phyloP scores from a whole-genome alignment of 2,888 invertebrate genomes.

The Latrodectus elegans region DNA sequence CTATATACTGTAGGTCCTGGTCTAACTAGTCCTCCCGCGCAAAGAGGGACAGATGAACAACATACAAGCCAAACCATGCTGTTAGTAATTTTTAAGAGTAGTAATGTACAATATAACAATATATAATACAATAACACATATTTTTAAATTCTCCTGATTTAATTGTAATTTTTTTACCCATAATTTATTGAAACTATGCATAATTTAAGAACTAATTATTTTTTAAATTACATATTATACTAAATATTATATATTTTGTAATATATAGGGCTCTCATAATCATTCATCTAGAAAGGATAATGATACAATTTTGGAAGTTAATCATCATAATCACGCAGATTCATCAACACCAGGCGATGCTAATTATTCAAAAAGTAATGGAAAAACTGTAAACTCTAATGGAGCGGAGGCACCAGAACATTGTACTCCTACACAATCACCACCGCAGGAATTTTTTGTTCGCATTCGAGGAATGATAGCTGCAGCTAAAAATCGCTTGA shows the following conservation, averaged over 20 bases:
- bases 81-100: too few relatives aligned
- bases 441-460: constrained; percentile 59
- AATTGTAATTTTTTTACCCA: too few relatives aligned
- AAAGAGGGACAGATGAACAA: too few relatives aligned
- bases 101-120: too few relatives aligned
- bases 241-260: neutral
- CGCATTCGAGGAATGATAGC: constrained; percentile 69
- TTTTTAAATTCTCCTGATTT: too few relatives aligned
- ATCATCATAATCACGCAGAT: constrained; percentile 2
- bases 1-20: too few relatives aligned
- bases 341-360: neutral
- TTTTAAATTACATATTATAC: too few relatives aligned
- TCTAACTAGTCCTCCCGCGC: too few relatives aligned
- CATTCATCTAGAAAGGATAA: constrained; percentile 20
- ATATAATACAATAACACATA: too few relatives aligned
- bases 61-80: too few relatives aligned
- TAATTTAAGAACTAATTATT: too few relatives aligned
- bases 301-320: neutral
- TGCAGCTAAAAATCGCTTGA: constrained; percentile 62
- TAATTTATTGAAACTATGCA: too few relatives aligned
- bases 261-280: constrained; percentile 22
- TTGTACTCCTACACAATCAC: constrained; percentile 4
- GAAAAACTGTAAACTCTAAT: neutral
- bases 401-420: constrained; percentile 18
- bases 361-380: constrained; percentile 15